Base-by-base conservation (phyloP, 2,113 vertebrate genomes). In the Pseudorectes ferrugineus region DNA sequence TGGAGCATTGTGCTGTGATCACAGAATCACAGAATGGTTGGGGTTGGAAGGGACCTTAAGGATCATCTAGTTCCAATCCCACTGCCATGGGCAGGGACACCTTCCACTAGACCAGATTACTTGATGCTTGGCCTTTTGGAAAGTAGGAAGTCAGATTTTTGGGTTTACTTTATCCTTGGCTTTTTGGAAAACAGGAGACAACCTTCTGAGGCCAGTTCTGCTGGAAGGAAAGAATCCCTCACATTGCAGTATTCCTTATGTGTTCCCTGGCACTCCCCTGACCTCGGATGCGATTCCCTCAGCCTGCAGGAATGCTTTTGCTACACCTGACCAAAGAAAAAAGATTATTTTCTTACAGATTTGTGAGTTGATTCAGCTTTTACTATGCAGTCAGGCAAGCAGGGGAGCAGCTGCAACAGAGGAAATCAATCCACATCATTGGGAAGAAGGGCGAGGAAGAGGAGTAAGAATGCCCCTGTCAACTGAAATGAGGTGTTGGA, bases 221-320 rank as follows among this genome's bases (percentile, higher is more conserved):
- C 43, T 42, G 52, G 43, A 71, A 88, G 66, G 48, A 75, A 54
- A 59, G 58, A 62, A 67, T 61, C 83, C 45, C 48, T 61, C 68
- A n/a, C 2, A 0, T 38, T 0, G 0, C 3, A 4, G 14, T n/a
- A 36, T n/a, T 65, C 57, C 11, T 81, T 42, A 2, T 12, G 46
- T 36, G 74, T 8, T 94, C 61, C 83, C 71, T 75, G 71, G 61
- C 74, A 79, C 35, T 51, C 10, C 28, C 45, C 63, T 67, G 31
- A 67, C n/a, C 57, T 65, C 20, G 2, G 38, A 61, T 35, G 31
- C 19, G 2, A 73, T 54, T 94, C 68, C 21, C 77, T 87, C 73
- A 87, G 46, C 59, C 73, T 74, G 68, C 24, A 87, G 61, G 55
- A 57, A 87, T 87, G 57, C 7, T 78, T 91, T 75, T 81, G 51